Conservation (phyloP, 2,888 invertebrate genomes). For the Agonopterix subpropinquella region DNA sequence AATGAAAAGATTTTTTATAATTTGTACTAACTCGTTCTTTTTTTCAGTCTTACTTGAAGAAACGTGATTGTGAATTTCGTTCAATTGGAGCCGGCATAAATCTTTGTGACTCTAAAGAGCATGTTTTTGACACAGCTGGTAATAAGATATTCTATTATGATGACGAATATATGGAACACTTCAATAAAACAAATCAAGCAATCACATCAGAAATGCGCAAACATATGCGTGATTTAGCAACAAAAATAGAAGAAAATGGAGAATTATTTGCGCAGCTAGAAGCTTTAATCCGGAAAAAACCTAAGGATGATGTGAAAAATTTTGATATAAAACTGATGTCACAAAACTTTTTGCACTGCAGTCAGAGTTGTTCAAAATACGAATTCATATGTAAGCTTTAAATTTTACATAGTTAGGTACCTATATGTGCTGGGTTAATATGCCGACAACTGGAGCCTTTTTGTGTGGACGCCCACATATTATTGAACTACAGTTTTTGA, state of each 20-base stretch:
- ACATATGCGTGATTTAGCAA: constrained; percentile 4
- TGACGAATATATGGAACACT: background rate
- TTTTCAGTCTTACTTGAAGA: background rate
- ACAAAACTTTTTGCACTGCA: constrained; percentile 14
- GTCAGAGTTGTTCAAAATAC: background rate
- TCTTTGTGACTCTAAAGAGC: background rate
- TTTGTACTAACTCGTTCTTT: background rate
- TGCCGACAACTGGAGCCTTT: too few relatives aligned
- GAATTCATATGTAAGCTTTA: background rate
- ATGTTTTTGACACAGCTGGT: background rate
- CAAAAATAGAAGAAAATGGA: constrained; percentile 13
- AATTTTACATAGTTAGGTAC: too few relatives aligned
- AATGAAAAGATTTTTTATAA: too few relatives aligned
- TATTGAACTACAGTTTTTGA: too few relatives aligned
- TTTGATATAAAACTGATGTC: constrained; percentile 21
- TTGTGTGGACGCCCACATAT: too few relatives aligned
- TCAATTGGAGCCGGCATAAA: background rate
- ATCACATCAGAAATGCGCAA: background rate
- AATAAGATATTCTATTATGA: background rate
- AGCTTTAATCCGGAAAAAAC: constrained; percentile 16
- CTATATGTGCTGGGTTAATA: too few relatives aligned
- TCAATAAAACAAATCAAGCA: background rate
- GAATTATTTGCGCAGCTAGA: constrained; percentile 23
- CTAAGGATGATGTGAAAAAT: constrained; percentile 14
- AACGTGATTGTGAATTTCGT: background rate